phyloP scores from a whole-genome alignment of 2,113 vertebrate genomes.

The Picathartes gymnocephalus region DNA sequence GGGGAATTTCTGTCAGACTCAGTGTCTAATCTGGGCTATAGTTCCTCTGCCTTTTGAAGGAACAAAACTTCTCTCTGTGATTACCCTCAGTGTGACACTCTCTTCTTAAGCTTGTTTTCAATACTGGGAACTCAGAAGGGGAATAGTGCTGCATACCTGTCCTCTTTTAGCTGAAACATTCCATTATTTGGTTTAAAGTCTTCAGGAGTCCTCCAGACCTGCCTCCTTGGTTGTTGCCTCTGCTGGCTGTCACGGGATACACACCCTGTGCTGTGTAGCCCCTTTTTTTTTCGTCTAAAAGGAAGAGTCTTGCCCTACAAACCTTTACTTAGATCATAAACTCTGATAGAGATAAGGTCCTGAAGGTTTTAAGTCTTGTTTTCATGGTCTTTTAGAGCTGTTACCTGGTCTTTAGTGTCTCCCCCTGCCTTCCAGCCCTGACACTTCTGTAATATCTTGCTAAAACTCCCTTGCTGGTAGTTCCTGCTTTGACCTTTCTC shows the following conservation, averaged over 20 bases:
- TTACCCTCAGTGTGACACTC: background rate
- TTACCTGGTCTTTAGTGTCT: background rate
- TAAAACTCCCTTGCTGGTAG: background rate
- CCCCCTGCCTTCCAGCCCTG: background rate
- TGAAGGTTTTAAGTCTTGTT: background rate
- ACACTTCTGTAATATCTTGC: background rate
- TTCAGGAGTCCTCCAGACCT: background rate
- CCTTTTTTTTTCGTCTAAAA: background rate
- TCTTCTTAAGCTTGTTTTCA: background rate
- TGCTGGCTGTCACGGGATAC: background rate
- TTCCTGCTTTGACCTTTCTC: background rate
- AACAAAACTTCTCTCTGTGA: background rate
- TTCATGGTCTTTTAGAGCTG: background rate
- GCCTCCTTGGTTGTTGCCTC: background rate
- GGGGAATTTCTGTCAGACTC: background rate
- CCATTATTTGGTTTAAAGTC: background rate
- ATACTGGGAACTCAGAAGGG: background rate
- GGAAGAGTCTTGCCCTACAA: background rate
- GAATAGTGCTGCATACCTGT: background rate
- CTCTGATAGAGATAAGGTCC: background rate
- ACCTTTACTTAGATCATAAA: background rate
- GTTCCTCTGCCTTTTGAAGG: background rate
- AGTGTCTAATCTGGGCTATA: background rate
- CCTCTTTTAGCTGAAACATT: background rate
- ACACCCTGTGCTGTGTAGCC: background rate